A percentile compares a stretch with the other conserved stretches of the same genome.
Conservation (phyloP, 2,888 invertebrate genomes). For the Cheilosia variabilis region DNA sequence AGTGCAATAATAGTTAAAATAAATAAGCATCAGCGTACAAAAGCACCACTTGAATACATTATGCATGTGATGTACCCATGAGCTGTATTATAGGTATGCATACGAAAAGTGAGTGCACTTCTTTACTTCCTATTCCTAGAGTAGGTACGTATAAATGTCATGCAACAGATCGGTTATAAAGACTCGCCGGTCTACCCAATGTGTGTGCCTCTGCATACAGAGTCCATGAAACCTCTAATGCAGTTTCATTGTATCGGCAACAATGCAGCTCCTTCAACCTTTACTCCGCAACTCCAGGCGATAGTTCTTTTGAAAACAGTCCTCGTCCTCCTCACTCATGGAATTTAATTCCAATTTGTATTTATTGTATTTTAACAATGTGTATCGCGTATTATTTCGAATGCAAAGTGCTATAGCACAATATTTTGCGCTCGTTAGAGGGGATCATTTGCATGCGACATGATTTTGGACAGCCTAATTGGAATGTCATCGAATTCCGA, state of each 20-base stretch:
- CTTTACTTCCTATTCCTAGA: slow-evolving; percentile 13
- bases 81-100: background rate
- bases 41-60: slow-evolving; percentile 14
- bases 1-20: slow-evolving; percentile 32
- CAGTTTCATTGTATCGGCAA: slow-evolving; percentile 20
- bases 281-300: background rate
- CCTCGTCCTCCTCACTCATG: background rate
- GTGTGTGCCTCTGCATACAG: slow-evolving; percentile 2
- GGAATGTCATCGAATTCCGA: slow-evolving; percentile 55
- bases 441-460: slow-evolving; percentile 44
- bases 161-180: slow-evolving; percentile 13
- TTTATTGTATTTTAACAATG: slow-evolving; percentile 34
- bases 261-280: slow-evolving; percentile 10
- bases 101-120: slow-evolving; percentile 34
- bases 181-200: background rate
- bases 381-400: slow-evolving; percentile 3
- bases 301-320: background rate
- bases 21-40: slow-evolving; percentile 15
- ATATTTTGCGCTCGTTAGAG: slow-evolving; percentile 19
- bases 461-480: slow-evolving; percentile 51
- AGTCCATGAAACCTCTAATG: slow-evolving; percentile 8
- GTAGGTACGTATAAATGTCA: slow-evolving; percentile 16
- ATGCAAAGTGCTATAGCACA: slow-evolving; percentile 21
- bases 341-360: slow-evolving; percentile 48
- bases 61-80: slow-evolving; percentile 10